A percentile compares a stretch with the other conserved stretches of the same genome.
phyloP scores from a whole-genome alignment of 2,797 vertebrate species.

The Mormyrus hasselquistii region DNA sequence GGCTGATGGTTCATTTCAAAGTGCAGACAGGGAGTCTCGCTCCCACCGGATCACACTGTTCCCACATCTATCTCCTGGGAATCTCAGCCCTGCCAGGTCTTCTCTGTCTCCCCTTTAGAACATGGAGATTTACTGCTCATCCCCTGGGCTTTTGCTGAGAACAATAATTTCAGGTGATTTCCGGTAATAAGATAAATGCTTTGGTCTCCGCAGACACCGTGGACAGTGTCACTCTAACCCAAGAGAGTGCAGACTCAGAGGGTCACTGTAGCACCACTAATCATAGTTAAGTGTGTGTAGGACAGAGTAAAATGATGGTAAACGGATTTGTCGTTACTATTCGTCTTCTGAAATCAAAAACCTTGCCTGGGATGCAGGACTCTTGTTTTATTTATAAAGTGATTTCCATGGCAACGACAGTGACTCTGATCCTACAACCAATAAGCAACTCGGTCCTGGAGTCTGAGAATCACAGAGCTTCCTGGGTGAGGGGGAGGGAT shows the following conservation, averaged over 20 bases:
- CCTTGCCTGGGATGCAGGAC: background rate
- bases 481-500: background rate
- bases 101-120: background rate
- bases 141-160: background rate
- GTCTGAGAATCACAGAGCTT: background rate
- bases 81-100: background rate
- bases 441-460: background rate
- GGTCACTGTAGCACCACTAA: background rate
- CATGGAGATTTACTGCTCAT: background rate
- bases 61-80: background rate
- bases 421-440: background rate
- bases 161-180: background rate
- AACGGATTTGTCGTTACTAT: background rate
- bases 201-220: background rate
- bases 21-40: background rate
- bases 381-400: background rate
- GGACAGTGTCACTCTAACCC: background rate
- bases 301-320: background rate
- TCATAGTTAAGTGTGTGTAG: background rate
- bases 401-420: background rate
- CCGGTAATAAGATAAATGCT: background rate
- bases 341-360: background rate
- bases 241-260: background rate
- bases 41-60: background rate
- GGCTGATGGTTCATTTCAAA: constrained; percentile 19